Percentiles rank a stretch among this genome's conserved stretches.
These are phyloP conservation scores for Fundulus diaphanus DNA, from an alignment of 2,797 vertebrate genomes.

Conservation along the genomic window DNA sequence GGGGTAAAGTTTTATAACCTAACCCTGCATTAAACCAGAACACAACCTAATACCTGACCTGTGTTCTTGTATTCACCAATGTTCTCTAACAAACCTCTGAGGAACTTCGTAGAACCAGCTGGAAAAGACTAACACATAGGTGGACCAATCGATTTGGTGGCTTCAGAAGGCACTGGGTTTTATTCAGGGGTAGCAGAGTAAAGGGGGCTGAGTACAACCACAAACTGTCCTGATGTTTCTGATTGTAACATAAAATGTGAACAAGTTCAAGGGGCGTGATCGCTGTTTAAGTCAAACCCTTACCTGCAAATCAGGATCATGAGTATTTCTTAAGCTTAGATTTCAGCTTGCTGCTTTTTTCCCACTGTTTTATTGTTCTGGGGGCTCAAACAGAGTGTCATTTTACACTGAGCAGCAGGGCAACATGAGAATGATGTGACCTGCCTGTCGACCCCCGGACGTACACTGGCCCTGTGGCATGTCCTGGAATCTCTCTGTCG, in stretches of 20 bases:
- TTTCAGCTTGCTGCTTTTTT: not conserved
- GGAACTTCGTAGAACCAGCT: no score
- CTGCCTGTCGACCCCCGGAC: slow-evolving; percentile 56
- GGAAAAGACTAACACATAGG: no score
- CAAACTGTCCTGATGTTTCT: not conserved
- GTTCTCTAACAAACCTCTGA: no score
- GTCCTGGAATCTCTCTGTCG: slow-evolving; percentile 57
- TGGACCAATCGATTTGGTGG: no score
- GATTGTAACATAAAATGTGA: not conserved
- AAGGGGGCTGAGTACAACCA: not conserved
- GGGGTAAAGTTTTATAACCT: no score
- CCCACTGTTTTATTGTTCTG: slow-evolving; percentile 5
- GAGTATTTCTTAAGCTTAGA: not conserved
- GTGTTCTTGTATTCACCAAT: no score
- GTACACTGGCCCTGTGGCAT: slow-evolving; percentile 66
- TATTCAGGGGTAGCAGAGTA: not conserved
- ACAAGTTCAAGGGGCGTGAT: not conserved
- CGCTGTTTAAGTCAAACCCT: no score
- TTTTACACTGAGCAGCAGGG: slow-evolving; percentile 29
- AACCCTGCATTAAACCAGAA: no score
- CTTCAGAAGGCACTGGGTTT: no score
- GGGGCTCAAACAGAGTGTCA: slow-evolving; percentile 27
- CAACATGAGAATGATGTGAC: slow-evolving; percentile 68
- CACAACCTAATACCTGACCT: no score
- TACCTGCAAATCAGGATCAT: not conserved